Evolutionary conservation across 2,888 invertebrate species (phyloP), one percentile per base, ranked within the genome.

Genomic region (Zygothrica quintamaculata): DNA sequence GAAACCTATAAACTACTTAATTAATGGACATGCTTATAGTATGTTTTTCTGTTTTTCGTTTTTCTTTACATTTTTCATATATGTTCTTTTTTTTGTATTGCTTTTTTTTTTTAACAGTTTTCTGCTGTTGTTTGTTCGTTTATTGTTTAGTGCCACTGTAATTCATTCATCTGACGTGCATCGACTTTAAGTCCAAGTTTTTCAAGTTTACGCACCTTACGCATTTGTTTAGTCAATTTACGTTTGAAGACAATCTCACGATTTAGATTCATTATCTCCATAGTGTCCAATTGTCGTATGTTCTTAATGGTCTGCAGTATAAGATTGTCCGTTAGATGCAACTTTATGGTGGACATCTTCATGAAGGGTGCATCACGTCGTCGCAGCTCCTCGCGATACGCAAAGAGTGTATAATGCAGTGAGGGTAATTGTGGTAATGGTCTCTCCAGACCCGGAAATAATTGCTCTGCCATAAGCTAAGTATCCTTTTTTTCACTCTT

Each of bases 291-390:
- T 15, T 69, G 66, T 1, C 84, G 56, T 0, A 82, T 79, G 1
- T 87, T 87, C 33, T 76, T 79, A 8, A 87, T 85, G 0, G 86
- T 82, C 7, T 87, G 72, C 57, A 82, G 31, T 56, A 82, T 87
- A 12, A 82, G 53, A 25, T 87, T 85, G 18, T 82, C 84, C 22
- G 82, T 87, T 8, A 82, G 34, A 11, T 85, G 82, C 8, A 82
- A 44, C 22, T 82, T 82, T n/a, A 87, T 85, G 16, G 74, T 71
- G 36, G 86, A 79, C 79, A 87, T 82, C 58, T 85, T 82, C 74
- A 82, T 71, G 44, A 76, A 85, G 13, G 86, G 70, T 0, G 74
- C 47, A 18, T 87, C 67, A 1, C 84, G 68, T 0, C 86, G 84
- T 1, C 82, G 55, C 46, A 87, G 37, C 36, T 82, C 82, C 69